Percentiles rank a stretch among this genome's conserved stretches.
These are phyloP conservation scores for Erebia aethiops DNA, from an alignment of 2,888 invertebrate genomes.

Conservation along the genomic window DNA sequence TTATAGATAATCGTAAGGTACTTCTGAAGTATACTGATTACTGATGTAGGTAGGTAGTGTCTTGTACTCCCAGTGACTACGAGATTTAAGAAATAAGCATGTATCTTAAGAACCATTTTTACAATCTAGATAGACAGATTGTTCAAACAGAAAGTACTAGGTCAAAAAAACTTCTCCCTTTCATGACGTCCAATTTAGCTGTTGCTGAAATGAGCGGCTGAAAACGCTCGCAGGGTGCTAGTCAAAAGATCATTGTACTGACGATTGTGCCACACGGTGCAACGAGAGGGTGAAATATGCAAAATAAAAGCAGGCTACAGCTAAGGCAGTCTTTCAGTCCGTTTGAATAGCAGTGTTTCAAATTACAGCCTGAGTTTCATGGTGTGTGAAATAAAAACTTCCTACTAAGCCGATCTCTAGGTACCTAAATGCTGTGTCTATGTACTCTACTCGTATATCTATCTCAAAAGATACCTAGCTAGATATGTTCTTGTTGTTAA, in stretches of 20 bases:
- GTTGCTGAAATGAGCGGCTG: conserved; percentile 55
- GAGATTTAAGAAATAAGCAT: no score
- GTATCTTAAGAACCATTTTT: neutral
- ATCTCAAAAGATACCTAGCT: no score
- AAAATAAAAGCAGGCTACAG: conserved; percentile 52
- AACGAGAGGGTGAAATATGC: conserved; percentile 51
- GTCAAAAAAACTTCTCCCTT: neutral
- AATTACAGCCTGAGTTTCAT: conserved; percentile 61
- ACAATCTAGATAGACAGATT: neutral
- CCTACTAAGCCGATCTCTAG: conserved; percentile 22
- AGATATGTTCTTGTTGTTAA: no score
- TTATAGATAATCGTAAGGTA: no score
- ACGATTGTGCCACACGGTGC: conserved; percentile 63
- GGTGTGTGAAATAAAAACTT: conserved; percentile 60
- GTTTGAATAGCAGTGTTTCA: conserved; percentile 60
- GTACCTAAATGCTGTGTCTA: neutral
- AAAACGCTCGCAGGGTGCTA: conserved; percentile 53
- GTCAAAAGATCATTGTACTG: conserved; percentile 75
- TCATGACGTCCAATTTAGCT: conserved; percentile 57
- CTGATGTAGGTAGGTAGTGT: no score
- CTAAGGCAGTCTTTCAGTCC: conserved; percentile 57
- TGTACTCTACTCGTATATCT: neutral
- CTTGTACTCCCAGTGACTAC: no score
- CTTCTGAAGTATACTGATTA: no score
- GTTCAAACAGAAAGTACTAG: neutral